These are phyloP conservation scores for Orthonyx spaldingii DNA, from an alignment of 2,113 vertebrate genomes.

Conservation along the genomic window DNA sequence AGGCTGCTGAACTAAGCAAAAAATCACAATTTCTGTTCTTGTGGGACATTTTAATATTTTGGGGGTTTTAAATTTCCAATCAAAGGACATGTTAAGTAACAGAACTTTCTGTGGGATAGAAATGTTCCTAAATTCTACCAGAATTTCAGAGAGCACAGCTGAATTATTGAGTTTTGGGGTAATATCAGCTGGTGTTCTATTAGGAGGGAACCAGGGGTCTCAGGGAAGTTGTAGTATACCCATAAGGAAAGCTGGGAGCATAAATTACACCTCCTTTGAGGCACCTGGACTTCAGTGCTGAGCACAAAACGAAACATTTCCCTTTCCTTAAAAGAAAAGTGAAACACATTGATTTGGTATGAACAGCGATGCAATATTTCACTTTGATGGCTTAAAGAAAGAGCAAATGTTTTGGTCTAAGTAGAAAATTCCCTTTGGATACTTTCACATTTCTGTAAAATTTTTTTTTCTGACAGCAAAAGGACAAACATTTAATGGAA, in stretches of 20 bases:
- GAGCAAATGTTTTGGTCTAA: neutral
- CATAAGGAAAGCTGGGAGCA: neutral
- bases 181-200: neutral
- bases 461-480: neutral
- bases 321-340: neutral
- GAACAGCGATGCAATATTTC: neutral
- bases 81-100: neutral
- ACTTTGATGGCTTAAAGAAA: neutral
- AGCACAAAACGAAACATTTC: neutral
- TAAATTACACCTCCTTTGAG: neutral
- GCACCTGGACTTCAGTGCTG: neutral
- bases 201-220: neutral
- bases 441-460: neutral
- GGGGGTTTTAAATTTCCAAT: neutral
- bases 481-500: slow-evolving; percentile 19
- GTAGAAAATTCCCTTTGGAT: slow-evolving; percentile 22
- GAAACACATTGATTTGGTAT: neutral
- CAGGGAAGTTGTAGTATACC: neutral
- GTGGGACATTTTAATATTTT: neutral
- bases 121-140: neutral
- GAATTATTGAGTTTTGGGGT: neutral
- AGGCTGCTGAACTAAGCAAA: neutral
- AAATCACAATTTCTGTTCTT: neutral
- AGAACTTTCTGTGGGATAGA: neutral
- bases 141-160: neutral